Evolutionary conservation across 2,888 invertebrate genomes (phyloP), one percentile per base, ranked within the genome.

Genomic region (Idaea straminata): DNA sequence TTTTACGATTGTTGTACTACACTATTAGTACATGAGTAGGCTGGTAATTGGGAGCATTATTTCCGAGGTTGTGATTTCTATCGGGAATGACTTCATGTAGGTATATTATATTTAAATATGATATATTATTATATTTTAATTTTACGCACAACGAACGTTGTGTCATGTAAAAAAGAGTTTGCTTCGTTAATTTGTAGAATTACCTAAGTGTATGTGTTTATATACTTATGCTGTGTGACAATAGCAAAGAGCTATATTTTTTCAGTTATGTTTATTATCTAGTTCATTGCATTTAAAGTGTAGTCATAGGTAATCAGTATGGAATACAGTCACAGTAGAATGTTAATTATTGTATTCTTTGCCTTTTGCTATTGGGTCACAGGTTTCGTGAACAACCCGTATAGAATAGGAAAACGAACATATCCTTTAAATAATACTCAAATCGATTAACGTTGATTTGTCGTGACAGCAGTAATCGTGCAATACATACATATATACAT

Each of bases 11-110:
- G 75, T 76, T 75, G 47, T 47, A 73, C 64, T 83, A 78, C 75
- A 76, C 81, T 72, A 77, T 84, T 83, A 85, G 85, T 88, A 86
- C 83, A 83, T 85, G 86, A 82, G 83, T 84, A 89, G 91, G 92
- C 92, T 92, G 92, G 92, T 92, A 90, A 47, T 89, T 91, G 92
- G 92, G 92, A 92, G 92, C 92, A 92, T 92, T 77, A 89, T 91
- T 92, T 92, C 92, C 92, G 91, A 86, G 91, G 92, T 92, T 92
- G 92, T 92, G 92, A 92, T 84, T 84, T 87, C 90, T 89, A 84
- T 90, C 92, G 92, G 92, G 84, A 92, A 92, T 92, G 87, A 88
- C 85, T 91, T 91, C 89, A 86, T 67, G 69, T 25, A 25, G 25
- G 25, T 74, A 71, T 72, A 83, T 76, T 83, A 84, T 87, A 83